Conservation (phyloP, 2,113 vertebrate genomes). For the Sitta europaea region DNA sequence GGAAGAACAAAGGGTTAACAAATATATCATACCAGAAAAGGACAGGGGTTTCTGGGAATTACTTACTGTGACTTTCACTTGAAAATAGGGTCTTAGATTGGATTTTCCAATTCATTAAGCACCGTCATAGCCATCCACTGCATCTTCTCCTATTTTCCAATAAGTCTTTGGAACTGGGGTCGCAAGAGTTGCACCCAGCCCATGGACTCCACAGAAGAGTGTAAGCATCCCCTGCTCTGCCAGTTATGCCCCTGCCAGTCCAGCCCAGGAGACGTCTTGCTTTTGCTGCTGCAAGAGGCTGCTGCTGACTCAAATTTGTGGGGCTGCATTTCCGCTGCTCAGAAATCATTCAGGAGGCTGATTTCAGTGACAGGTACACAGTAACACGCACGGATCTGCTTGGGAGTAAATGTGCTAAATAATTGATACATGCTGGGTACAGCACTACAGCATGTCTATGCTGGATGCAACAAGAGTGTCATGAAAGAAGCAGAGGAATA, state of each 20-base stretch:
- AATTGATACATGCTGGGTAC: neutral
- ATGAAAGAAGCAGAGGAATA: neutral
- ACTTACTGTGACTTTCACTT: neutral
- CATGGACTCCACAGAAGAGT: neutral
- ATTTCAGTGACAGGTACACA: neutral
- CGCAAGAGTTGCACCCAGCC: neutral
- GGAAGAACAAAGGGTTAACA: neutral
- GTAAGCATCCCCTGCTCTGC: neutral
- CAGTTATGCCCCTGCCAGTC: fast-evolving
- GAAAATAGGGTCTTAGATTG: neutral
- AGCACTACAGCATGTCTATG: neutral
- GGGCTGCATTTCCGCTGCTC: neutral
- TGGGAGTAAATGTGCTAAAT: neutral
- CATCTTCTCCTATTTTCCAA: neutral
- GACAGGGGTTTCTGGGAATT: neutral
- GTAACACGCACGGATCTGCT: fast-evolving
- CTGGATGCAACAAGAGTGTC: neutral
- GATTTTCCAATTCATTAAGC: neutral
- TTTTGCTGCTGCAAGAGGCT: neutral
- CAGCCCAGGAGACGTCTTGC: neutral
- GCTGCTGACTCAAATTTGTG: neutral
- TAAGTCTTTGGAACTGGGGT: neutral
- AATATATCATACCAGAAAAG: neutral
- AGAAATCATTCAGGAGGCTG: neutral
- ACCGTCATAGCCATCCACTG: neutral